A percentile compares a stretch with the other conserved stretches of the same genome.
phyloP scores from a whole-genome alignment of 92 coral and sea anemone species.

The Epizoanthus scotinus region DNA sequence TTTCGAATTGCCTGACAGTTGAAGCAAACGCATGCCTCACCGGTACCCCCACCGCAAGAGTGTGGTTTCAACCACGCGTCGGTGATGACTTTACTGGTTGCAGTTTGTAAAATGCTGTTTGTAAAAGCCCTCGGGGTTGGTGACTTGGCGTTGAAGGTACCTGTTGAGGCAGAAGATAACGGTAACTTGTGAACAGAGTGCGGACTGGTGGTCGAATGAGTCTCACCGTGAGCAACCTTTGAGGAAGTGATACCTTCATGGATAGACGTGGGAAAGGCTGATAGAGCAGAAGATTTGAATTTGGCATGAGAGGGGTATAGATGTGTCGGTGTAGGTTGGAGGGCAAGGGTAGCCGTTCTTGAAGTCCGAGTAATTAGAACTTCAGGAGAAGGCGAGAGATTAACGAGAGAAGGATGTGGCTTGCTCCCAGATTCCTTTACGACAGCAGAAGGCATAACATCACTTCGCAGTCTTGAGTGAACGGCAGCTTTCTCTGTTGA shows the following conservation, averaged over 20 bases:
- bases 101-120: neutral
- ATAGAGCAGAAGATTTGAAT: conserved; percentile 26
- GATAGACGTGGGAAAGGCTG: conserved; percentile 26
- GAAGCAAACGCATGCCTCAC: conserved; percentile 65
- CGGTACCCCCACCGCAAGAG: conserved; percentile 33
- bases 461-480: neutral
- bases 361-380: conserved; percentile 32
- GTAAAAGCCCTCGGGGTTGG: conserved; percentile 32
- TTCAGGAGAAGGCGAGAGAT: conserved; percentile 36
- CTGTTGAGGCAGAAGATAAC: conserved; percentile 41
- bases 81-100: conserved; percentile 7
- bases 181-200: conserved; percentile 39
- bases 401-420: conserved; percentile 18
- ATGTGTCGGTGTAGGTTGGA: conserved; percentile 36
- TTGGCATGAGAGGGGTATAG: conserved; percentile 30
- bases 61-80: conserved; percentile 12
- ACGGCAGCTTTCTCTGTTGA: neutral
- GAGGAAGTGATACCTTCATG: conserved; percentile 39
- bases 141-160: conserved; percentile 28
- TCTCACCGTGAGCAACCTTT: neutral
- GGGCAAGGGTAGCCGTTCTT: conserved; percentile 22
- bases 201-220: conserved; percentile 15
- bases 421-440: neutral
- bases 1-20: conserved; percentile 63
- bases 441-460: neutral